Evolutionary conservation across 2,888 invertebrate species (phyloP), one percentile per base, ranked within the genome.

Genomic region (Cyclophora punctaria): DNA sequence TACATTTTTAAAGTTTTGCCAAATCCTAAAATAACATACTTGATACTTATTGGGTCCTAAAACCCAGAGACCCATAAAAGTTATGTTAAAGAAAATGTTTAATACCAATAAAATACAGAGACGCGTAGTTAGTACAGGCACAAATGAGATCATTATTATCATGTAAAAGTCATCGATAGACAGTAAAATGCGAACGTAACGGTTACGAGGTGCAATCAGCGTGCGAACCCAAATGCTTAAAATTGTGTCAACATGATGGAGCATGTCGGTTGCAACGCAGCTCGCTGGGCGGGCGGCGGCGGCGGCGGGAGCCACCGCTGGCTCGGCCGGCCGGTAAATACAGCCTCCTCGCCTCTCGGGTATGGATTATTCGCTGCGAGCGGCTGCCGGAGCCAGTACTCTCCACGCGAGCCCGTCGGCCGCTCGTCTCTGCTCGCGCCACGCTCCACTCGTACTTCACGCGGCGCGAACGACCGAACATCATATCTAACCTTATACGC

Each of bases 361-460:
- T 87, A 85, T 87, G 83, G 87, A 87, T 87, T 86, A 86, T 85
- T 86, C 83, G 81, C 70, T 67, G 74, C 73, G 69, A 76, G 67
- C 75, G 69, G 71, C 69, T 71, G 75, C 70, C 78, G 71, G 70
- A 77, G 76, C 73, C 83, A 80, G 87, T 86, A 75, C 81, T 74
- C 80, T 73, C 79, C 80, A 79, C 80, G 83, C 81, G 79, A 75
- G 78, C 77, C 67, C 66, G 71, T 76, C 75, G 75, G 71, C 71
- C 70, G 79, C 64, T 60, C 68, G 71, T 69, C 68, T 60, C 59
- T 56, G 64, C 64, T 66, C 63, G 56, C 63, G 60, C 66, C 69
- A 64, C 72, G 67, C 64, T 67, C 65, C 73, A 58, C 64, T 68
- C 68, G 63, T 63, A 59, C 66, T 71, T 66, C 67, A 65, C 63